Evolutionary conservation across 2,797 vertebrate species (phyloP).

Genomic region (Tadarida brasiliensis): DNA sequence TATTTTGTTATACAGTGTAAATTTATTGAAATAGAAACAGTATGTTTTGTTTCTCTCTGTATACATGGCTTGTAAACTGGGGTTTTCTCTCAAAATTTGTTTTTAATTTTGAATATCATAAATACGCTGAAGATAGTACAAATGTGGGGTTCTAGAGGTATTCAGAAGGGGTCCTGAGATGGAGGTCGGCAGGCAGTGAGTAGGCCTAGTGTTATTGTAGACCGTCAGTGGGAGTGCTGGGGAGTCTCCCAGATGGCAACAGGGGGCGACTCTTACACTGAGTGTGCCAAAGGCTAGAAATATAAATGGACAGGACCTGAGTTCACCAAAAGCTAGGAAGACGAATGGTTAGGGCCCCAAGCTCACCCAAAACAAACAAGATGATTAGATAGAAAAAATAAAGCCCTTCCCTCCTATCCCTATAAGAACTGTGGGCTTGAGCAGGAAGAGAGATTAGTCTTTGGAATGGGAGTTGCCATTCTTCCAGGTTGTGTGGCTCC

Average conservation of each 20-base stretch:
- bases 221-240: not conserved
- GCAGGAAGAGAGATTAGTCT: not conserved
- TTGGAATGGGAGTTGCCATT: not conserved
- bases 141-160: not conserved
- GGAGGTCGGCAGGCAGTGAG: not conserved
- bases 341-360: not conserved
- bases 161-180: not conserved
- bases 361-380: not conserved
- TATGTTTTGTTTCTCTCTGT: not conserved
- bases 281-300: not conserved
- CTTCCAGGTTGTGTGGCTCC: not conserved
- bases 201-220: not conserved
- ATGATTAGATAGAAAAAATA: not conserved
- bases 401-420: not conserved
- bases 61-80: not conserved
- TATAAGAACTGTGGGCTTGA: not conserved
- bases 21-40: slow-evolving; percentile 16
- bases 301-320: not conserved
- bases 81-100: slow-evolving; percentile 34
- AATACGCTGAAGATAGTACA: not conserved
- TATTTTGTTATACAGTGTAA: not conserved
- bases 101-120: not conserved
- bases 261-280: not conserved
- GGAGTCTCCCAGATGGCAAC: not conserved
- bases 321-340: not conserved